Evolutionary conservation across 2,113 vertebrate species (phyloP).

Genomic region (Nematolebias whitei): DNA sequence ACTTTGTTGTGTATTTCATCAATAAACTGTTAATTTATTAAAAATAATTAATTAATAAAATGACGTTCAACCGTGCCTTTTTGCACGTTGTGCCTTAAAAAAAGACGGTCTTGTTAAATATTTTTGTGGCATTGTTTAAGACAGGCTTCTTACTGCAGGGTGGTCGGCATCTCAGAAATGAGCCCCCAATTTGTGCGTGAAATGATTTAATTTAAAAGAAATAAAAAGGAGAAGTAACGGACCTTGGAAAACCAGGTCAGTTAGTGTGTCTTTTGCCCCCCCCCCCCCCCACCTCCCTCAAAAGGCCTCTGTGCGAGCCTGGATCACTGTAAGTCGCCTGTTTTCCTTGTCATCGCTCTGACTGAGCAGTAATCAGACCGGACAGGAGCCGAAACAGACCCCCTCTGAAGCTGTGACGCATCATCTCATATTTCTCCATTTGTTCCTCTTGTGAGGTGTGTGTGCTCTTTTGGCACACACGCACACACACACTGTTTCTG

Average conservation of each 20-base stretch:
- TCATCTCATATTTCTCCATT: slow-evolving; percentile 39
- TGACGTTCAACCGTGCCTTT: too few relatives aligned
- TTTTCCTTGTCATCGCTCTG: slow-evolving; percentile 43
- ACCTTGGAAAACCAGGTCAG: slow-evolving; percentile 7
- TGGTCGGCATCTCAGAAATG: too few relatives aligned
- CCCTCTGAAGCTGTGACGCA: slow-evolving; percentile 62
- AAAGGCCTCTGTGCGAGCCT: slow-evolving; percentile 15
- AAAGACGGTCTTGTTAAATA: too few relatives aligned
- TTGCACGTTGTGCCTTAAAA: too few relatives aligned
- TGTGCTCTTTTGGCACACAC: slow-evolving; percentile 7
- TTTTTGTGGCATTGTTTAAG: background rate
- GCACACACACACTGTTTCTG: background rate
- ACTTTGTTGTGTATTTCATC: too few relatives aligned
- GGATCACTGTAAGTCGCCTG: slow-evolving; percentile 19
- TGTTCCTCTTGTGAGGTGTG: slow-evolving; percentile 2
- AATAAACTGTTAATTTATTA: too few relatives aligned
- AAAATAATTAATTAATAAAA: too few relatives aligned
- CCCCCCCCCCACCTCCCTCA: background rate
- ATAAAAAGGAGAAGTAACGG: background rate
- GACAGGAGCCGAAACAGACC: slow-evolving; percentile 49
- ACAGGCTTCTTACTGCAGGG: too few relatives aligned
- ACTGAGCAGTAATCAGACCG: slow-evolving; percentile 73
- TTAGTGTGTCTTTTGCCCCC: slow-evolving; percentile 11
- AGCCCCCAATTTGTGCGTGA: too few relatives aligned
- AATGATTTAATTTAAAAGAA: too few relatives aligned